Evolutionary conservation across 2,797 vertebrate species (phyloP).

Genomic region (Okamejei kenojei): DNA sequence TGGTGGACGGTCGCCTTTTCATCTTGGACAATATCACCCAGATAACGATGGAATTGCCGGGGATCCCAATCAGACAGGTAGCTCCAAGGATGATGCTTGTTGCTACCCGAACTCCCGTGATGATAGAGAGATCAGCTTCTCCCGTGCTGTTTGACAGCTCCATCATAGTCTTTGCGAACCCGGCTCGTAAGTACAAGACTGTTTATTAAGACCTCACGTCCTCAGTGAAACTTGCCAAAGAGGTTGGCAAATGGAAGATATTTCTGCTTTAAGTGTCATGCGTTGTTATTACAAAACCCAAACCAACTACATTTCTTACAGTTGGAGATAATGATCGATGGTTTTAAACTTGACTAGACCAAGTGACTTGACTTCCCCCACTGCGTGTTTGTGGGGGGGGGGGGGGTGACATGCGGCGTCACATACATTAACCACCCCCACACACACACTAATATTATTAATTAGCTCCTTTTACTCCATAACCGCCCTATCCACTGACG

Average conservation of each 20-base stretch:
- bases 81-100: constrained; percentile 64
- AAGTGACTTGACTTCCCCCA: too few relatives aligned
- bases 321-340: neutral
- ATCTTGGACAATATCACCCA: constrained; percentile 72
- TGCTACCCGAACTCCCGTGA: constrained; percentile 30
- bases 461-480: too few relatives aligned
- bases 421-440: too few relatives aligned
- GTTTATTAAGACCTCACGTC: neutral
- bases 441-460: too few relatives aligned
- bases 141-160: neutral
- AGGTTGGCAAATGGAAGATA: neutral
- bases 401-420: too few relatives aligned
- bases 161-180: neutral
- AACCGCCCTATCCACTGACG: too few relatives aligned
- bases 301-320: neutral
- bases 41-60: constrained; percentile 74
- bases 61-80: constrained; percentile 66
- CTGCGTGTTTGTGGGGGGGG: too few relatives aligned
- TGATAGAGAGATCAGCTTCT: neutral
- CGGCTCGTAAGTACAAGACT: neutral
- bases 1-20: constrained; percentile 66
- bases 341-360: too few relatives aligned
- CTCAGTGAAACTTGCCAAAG: neutral
- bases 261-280: neutral
- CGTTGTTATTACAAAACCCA: neutral